Evolutionary conservation across 2,797 vertebrate genomes (phyloP).

Genomic region (Chrysocyon brachyurus): DNA sequence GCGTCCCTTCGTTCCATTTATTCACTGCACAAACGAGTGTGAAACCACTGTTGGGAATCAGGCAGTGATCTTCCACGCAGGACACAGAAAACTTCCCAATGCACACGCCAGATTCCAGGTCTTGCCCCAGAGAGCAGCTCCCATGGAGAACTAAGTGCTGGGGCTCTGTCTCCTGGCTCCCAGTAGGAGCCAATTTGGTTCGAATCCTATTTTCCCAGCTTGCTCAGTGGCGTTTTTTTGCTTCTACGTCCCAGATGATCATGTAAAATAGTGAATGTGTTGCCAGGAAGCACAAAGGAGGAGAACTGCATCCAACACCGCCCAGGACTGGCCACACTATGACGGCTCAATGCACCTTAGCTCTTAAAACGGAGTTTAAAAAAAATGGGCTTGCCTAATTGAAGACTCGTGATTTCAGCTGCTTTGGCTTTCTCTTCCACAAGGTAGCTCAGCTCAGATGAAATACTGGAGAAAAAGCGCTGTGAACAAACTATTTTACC

Average conservation of each 20-base stretch:
- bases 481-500: neutral
- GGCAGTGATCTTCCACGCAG: accelerated
- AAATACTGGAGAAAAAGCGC: neutral
- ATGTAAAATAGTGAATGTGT: accelerated
- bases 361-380: neutral
- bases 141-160: accelerated
- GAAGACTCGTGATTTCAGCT: neutral
- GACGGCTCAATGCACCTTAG: accelerated
- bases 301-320: accelerated
- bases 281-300: neutral
- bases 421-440: neutral
- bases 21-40: accelerated
- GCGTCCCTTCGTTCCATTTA: accelerated
- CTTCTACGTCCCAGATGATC: accelerated
- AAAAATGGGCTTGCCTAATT: neutral
- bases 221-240: accelerated
- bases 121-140: accelerated
- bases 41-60: neutral
- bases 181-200: no score
- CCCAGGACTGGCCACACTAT: accelerated
- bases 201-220: neutral
- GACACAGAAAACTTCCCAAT: accelerated
- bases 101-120: accelerated
- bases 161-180: neutral
- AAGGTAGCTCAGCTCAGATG: neutral